phyloP scores from a whole-genome alignment of 2,797 vertebrate species.

The Xerus rutilus region DNA sequence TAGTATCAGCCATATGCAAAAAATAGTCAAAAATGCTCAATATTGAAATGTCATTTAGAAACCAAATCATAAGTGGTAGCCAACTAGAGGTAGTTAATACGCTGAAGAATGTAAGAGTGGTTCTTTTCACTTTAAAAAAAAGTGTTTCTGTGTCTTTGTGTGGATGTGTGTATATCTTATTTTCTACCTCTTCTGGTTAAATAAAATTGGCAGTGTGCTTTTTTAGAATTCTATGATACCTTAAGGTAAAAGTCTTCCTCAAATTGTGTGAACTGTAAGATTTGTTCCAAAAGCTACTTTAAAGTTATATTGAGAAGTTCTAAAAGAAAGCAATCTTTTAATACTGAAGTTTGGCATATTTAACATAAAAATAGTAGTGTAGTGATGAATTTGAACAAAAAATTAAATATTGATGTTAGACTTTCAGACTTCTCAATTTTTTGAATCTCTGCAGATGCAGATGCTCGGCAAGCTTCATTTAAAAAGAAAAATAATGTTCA shows the following conservation, averaged over 20 bases:
- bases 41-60: constrained; percentile 15
- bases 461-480: constrained; percentile 5
- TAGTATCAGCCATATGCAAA: neutral
- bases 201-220: constrained; percentile 14
- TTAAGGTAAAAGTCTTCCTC: neutral
- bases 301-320: constrained; percentile 24
- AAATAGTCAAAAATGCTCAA: neutral
- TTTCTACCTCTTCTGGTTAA: neutral
- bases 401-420: neutral
- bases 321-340: neutral
- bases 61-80: neutral
- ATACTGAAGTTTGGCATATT: neutral
- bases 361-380: neutral
- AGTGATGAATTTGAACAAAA: neutral
- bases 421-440: neutral
- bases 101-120: neutral
- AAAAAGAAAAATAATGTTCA: neutral
- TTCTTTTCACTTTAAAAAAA: constrained; percentile 2
- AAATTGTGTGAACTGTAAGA: neutral
- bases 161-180: neutral
- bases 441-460: neutral
- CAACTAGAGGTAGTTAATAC: neutral
- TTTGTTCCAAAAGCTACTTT: neutral
- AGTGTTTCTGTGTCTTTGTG: neutral
- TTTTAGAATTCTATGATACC: neutral